Conservation (phyloP, 2,797 vertebrate species). For the Ciconia nigra region DNA sequence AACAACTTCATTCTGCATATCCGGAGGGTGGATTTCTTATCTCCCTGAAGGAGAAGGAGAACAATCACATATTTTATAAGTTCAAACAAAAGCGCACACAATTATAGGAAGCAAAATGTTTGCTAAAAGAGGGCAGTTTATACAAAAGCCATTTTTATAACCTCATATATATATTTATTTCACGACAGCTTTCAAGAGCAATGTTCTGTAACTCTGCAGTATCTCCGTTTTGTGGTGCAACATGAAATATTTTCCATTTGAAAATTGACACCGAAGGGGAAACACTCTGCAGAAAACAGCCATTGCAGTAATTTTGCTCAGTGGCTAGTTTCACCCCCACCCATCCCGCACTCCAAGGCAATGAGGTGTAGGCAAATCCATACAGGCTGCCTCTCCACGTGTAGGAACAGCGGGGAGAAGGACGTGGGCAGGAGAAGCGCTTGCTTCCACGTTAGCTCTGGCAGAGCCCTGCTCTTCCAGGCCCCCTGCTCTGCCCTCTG, state of each 20-base stretch:
- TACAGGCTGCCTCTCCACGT: neutral
- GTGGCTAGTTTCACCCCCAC: neutral
- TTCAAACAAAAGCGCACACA: conserved; percentile 64
- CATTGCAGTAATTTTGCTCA: neutral
- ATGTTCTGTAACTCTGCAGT: neutral
- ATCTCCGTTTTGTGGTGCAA: neutral
- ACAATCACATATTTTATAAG: conserved; percentile 60
- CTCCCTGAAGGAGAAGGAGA: conserved; percentile 50
- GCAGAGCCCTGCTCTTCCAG: neutral
- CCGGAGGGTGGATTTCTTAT: conserved; percentile 66
- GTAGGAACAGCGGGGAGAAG: neutral
- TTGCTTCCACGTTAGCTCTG: accelerated
- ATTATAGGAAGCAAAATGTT: conserved; percentile 66
- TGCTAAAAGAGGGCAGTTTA: conserved; percentile 49
- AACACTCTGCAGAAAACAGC: neutral
- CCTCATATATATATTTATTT: conserved; percentile 31
- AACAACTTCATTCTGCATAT: conserved; percentile 58
- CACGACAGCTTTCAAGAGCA: neutral
- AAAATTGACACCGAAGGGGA: neutral
- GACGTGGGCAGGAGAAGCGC: accelerated
- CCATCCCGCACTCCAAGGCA: neutral
- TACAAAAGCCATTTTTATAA: conserved; percentile 64
- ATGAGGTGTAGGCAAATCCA: neutral
- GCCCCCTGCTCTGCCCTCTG: neutral
- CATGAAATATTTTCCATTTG: neutral